Percentiles rank a stretch among this genome's conserved stretches.
These are phyloP conservation scores for Protophormia terraenovae DNA, from an alignment of 2,888 invertebrate species.

Conservation along the genomic window DNA sequence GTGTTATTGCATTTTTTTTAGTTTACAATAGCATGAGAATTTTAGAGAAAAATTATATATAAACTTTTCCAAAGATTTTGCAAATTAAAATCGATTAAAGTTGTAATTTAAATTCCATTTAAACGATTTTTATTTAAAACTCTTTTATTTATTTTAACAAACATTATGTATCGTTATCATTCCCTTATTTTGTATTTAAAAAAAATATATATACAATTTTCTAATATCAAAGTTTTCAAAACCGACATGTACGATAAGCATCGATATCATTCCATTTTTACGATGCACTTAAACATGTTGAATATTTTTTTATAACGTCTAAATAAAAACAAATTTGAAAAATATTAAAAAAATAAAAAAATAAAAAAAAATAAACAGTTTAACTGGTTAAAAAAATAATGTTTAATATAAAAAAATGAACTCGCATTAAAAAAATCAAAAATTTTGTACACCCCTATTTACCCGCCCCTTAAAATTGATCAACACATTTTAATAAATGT, in stretches of 20 bases:
- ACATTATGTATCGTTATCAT: not conserved
- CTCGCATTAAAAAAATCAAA: not conserved
- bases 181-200: slow-evolving; percentile 3
- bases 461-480: not conserved
- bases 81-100: too few species aligned
- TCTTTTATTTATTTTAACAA: not conserved
- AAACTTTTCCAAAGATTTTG: too few species aligned
- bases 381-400: not conserved
- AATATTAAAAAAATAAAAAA: not conserved
- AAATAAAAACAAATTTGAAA: not conserved
- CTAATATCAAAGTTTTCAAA: not conserved
- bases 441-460: not conserved
- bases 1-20: too few species aligned
- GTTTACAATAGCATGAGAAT: too few species aligned
- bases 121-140: not conserved
- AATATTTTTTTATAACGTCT: not conserved
- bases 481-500: slow-evolving; percentile 8
- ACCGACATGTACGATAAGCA: not conserved
- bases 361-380: not conserved
- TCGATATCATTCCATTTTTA: slow-evolving; percentile 61
- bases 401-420: not conserved
- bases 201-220: not conserved
- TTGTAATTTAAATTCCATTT: not conserved
- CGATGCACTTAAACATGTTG: not conserved
- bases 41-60: too few species aligned